Conservation (phyloP, 1,140 invertebrate species). For the Gyrodactylus bullatarudis region DNA sequence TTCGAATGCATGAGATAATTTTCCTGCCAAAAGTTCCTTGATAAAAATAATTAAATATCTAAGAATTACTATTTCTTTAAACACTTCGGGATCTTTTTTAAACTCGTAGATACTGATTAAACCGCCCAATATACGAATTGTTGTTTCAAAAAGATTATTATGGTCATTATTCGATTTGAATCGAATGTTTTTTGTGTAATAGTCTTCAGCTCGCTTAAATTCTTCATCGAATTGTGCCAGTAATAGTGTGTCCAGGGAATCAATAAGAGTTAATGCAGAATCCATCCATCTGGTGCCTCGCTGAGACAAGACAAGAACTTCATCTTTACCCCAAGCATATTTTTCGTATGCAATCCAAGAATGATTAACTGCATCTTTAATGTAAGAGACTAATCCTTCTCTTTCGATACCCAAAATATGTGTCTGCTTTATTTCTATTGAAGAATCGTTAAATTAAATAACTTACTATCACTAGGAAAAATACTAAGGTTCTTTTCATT, state of each 20-base stretch:
- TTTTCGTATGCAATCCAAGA: background rate
- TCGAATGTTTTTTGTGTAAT: constrained; percentile 49
- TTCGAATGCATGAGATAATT: constrained; percentile 70
- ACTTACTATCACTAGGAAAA: too few species aligned
- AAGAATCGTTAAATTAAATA: too few species aligned
- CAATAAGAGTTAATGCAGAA: constrained; percentile 36
- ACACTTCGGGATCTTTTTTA: constrained; percentile 34
- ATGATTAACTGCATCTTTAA: background rate
- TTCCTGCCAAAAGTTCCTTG: constrained; percentile 42
- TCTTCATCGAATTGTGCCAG: constrained; percentile 65
- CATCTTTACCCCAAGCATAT: constrained; percentile 3
- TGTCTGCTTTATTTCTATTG: too few species aligned
- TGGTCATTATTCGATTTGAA: constrained; percentile 33
- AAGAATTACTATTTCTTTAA: background rate
- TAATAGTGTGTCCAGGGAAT: constrained; percentile 65
- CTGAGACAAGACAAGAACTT: background rate
- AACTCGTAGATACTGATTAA: constrained; percentile 60
- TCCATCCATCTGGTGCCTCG: constrained; percentile 3
- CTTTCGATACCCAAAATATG: too few species aligned
- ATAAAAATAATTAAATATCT: background rate
- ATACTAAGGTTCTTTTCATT: too few species aligned
- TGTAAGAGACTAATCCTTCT: too few species aligned
- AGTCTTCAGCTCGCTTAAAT: constrained; percentile 55
- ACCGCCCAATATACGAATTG: constrained; percentile 86
- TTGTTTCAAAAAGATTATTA: constrained; percentile 84